phyloP scores from a whole-genome alignment of 2,888 invertebrate species.

The Noctua janthina region DNA sequence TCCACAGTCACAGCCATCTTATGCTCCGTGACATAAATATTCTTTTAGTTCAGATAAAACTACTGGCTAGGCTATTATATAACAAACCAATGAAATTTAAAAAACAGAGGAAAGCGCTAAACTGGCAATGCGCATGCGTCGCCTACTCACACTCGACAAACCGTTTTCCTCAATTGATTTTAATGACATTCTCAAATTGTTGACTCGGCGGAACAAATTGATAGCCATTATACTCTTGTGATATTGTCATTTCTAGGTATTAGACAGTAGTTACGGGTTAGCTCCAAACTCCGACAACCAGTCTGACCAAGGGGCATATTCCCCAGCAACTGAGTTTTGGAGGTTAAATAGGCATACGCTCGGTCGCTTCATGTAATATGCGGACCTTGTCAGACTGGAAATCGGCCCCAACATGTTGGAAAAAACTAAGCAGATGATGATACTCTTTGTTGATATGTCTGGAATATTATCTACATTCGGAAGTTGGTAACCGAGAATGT shows the following conservation, averaged over 20 bases:
- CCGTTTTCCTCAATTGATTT: conserved; percentile 28
- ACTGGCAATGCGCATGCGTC: conserved; percentile 2
- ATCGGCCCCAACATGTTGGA: neutral
- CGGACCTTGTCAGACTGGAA: neutral
- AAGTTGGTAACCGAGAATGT: conserved; percentile 34
- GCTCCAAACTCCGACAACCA: neutral
- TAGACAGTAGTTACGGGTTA: neutral
- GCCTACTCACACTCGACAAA: conserved; percentile 1
- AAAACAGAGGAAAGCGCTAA: neutral
- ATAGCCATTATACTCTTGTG: neutral
- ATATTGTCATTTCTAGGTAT: neutral
- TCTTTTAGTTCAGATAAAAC: neutral
- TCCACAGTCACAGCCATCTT: neutral
- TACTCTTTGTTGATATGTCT: neutral
- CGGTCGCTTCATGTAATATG: neutral
- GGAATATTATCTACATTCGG: conserved; percentile 13
- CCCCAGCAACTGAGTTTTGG: neutral
- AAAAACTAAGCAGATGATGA: neutral
- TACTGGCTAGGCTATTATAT: neutral
- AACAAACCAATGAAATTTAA: neutral
- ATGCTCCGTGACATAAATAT: neutral
- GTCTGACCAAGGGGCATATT: neutral
- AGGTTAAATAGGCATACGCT: neutral
- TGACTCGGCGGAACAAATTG: neutral
- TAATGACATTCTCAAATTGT: conserved; percentile 2